These are phyloP conservation scores for Cotesia typhae DNA, from an alignment of 1,140 invertebrate genomes.

Conservation along the genomic window DNA sequence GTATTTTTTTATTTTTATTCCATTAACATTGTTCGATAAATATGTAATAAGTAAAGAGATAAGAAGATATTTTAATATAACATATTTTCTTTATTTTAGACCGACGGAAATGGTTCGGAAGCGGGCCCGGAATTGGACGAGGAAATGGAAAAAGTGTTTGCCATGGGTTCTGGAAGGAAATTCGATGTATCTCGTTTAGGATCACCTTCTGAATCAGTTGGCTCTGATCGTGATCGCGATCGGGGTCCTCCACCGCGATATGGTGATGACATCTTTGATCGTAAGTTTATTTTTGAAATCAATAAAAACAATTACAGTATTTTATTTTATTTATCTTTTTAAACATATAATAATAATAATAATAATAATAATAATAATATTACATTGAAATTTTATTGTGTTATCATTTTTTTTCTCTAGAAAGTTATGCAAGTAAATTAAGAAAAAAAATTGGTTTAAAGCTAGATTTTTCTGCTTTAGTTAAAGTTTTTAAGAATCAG, in stretches of 20 bases:
- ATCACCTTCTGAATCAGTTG: conserved; percentile 64
- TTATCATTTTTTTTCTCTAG: too few species aligned
- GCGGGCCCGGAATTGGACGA: conserved; percentile 76
- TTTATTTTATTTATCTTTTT: too few species aligned
- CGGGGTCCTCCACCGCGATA: conserved; percentile 64
- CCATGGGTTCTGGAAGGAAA: conserved; percentile 67
- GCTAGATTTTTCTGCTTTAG: background rate
- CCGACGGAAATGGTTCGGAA: conserved; percentile 70
- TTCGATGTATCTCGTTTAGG: conserved; percentile 73
- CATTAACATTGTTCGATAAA: background rate
- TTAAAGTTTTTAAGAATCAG: background rate
- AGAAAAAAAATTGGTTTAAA: too few species aligned
- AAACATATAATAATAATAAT: too few species aligned
- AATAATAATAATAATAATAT: too few species aligned
- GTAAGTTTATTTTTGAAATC: conserved; percentile 55
- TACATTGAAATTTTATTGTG: too few species aligned
- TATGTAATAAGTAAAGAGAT: background rate
- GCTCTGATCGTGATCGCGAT: conserved; percentile 63
- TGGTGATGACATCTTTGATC: conserved; percentile 66
- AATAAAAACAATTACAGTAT: too few species aligned
- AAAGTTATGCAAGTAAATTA: too few species aligned
- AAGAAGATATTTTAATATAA: background rate
- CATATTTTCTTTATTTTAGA: conserved; percentile 42
- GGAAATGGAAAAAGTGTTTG: conserved; percentile 82
- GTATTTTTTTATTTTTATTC: too few species aligned